Percentiles rank a stretch among this genome's conserved stretches.
phyloP scores from a whole-genome alignment of 2,888 invertebrate species.

The Xylocampa areola region DNA sequence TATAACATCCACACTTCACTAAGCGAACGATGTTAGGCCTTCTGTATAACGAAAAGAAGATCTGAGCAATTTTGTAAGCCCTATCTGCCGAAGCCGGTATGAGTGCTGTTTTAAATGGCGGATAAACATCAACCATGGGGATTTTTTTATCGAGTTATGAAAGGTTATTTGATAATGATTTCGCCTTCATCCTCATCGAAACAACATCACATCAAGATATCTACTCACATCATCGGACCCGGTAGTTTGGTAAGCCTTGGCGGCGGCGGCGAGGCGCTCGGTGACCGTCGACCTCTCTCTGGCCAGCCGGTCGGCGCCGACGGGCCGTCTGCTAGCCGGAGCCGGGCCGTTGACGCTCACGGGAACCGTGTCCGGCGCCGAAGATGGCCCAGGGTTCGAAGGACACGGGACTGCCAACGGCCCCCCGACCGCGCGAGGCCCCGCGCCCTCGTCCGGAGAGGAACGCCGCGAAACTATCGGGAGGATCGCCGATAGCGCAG shows the following conservation, averaged over 20 bases:
- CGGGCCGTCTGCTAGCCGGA: constrained; percentile 61
- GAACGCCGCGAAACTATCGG: constrained; percentile 31
- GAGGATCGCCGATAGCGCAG: constrained; percentile 7
- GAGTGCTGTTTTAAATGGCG: too few species aligned
- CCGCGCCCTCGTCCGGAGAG: constrained; percentile 47
- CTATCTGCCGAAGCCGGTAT: too few species aligned
- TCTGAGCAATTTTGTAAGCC: too few species aligned
- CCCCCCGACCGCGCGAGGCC: constrained; percentile 47
- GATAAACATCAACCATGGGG: too few species aligned
- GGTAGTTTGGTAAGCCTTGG: constrained; percentile 51
- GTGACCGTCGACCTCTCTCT: constrained; percentile 56
- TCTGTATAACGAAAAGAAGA: too few species aligned
- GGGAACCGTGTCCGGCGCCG: constrained; percentile 7
- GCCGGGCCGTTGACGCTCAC: constrained; percentile 31
- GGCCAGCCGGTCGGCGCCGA: constrained; percentile 49
- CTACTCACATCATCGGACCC: constrained; percentile 75
- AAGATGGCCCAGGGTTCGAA: constrained; percentile 5
- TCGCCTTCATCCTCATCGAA: not conserved
- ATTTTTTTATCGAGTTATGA: too few species aligned
- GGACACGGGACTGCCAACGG: constrained; percentile 2
- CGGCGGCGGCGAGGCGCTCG: constrained; percentile 53
- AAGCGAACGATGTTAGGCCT: too few species aligned
- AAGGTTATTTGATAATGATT: too few species aligned
- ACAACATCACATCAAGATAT: constrained; percentile 10
- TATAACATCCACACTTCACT: too few species aligned